A percentile compares a stretch with the other conserved stretches of the same genome.
Evolutionary conservation across 2,888 invertebrate genomes (phyloP).

Genomic region (Drosophila ezoana): DNA sequence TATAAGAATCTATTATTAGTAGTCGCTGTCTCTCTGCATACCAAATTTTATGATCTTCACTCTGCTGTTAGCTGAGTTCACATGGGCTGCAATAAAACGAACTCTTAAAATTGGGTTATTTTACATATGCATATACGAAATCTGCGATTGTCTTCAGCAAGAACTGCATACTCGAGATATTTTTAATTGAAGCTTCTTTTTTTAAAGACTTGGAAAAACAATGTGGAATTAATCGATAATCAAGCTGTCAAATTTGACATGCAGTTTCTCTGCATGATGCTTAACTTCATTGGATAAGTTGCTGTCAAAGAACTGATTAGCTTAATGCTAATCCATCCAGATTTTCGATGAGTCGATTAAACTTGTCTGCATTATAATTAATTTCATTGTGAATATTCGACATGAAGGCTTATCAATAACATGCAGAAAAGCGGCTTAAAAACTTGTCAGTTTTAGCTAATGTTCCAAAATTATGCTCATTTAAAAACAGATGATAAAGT

Average conservation of each 20-base stretch:
- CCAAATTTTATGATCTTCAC: slow-evolving; percentile 2
- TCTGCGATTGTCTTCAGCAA: too few relatives aligned
- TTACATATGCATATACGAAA: too few relatives aligned
- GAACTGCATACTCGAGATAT: too few relatives aligned
- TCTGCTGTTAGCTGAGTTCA: not conserved
- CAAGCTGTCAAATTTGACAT: not conserved
- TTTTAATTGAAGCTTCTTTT: too few relatives aligned
- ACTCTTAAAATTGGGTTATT: too few relatives aligned
- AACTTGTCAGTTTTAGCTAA: too few relatives aligned
- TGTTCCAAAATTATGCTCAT: too few relatives aligned
- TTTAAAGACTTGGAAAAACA: not conserved
- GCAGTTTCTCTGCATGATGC: not conserved
- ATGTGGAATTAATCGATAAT: not conserved
- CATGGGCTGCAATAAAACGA: not conserved
- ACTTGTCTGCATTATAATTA: not conserved
- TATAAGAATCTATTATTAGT: not conserved
- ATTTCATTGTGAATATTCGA: not conserved
- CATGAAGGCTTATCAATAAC: too few relatives aligned
- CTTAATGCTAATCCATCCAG: not conserved
- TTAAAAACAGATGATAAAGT: too few relatives aligned
- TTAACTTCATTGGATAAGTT: not conserved
- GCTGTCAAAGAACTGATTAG: not conserved
- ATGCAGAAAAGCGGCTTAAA: too few relatives aligned
- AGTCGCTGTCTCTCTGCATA: not conserved
- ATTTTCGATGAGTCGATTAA: too few relatives aligned